These are phyloP conservation scores for Perognathus longimembris DNA, from an alignment of 2,113 vertebrate species.

Conservation along the genomic window DNA sequence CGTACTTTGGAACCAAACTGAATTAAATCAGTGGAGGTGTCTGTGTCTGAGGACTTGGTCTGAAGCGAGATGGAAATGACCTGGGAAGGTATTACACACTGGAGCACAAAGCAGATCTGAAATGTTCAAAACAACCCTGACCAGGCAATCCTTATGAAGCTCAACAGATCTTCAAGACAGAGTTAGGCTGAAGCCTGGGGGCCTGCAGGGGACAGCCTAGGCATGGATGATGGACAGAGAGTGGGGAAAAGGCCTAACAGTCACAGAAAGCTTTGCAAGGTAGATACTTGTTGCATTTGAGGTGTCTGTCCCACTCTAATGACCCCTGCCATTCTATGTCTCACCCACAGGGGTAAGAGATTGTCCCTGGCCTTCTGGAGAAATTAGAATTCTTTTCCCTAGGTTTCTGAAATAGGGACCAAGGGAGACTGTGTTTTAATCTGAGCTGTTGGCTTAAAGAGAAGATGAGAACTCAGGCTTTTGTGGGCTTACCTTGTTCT, in stretches of 20 bases:
- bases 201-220: neutral
- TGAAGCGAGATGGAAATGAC: neutral
- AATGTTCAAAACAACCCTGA: neutral
- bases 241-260: neutral
- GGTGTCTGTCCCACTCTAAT: neutral
- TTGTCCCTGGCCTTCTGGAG: neutral
- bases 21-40: neutral
- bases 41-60: neutral
- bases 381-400: neutral
- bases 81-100: neutral
- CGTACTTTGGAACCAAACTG: slow-evolving; percentile 46
- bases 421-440: neutral
- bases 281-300: neutral
- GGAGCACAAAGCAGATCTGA: neutral
- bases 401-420: neutral
- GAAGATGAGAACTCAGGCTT: neutral
- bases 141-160: neutral
- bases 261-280: neutral
- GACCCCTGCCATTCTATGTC: neutral
- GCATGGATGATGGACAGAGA: neutral
- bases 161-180: neutral
- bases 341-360: neutral
- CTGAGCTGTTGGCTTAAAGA: neutral
- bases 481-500: neutral
- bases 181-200: neutral